Base-by-base conservation (phyloP, 2,113 vertebrate species). In the Rana temporaria region DNA sequence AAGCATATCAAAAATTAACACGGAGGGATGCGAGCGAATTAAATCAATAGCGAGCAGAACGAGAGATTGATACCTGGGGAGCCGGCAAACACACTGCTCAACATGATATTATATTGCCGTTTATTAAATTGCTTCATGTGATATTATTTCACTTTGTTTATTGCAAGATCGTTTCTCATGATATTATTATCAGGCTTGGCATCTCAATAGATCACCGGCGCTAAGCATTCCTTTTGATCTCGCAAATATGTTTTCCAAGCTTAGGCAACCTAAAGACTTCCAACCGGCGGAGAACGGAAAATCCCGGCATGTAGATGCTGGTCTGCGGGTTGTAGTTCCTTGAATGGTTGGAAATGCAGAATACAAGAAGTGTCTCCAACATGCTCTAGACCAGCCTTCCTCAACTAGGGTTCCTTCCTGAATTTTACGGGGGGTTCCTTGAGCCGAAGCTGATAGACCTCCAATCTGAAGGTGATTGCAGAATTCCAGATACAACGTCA, bases 1-100 rank as follows among this genome's bases (percentile, higher is more conserved):
- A 96, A 96, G 95, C 94, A 95, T 96, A 96, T 96, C 94, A 97
- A 95, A 95, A 95, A 95, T 94, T 96, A 95, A 95, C 92, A 95
- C 94, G 92, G 95, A 90, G 92, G 95, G 95, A 94, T 96, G 93
- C 90, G 93, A 92, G 93, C 91, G 92, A 95, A 94, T 94, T 92
- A 93, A 97, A 96, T 95, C 91, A 95, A 96, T 96, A 94, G 95
- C 95, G 94, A 91, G 95, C 93, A 86, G 90, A 91, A 92, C 71
- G 72, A 2, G 53, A 59, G 71, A 56, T 74, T 76, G 53, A 75
- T 75, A 67, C 72, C 81, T 52, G 64, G 81, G 48, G 71, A 53
- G 71, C 65, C 65, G 34, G 12, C 64, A 57, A 57, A 79, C 65
- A 79, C 77, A 57, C 68, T 67, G 65, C 65, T 79, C 77, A 42